phyloP scores from a whole-genome alignment of 2,797 vertebrate species.

The Myiothlypis coronata region DNA sequence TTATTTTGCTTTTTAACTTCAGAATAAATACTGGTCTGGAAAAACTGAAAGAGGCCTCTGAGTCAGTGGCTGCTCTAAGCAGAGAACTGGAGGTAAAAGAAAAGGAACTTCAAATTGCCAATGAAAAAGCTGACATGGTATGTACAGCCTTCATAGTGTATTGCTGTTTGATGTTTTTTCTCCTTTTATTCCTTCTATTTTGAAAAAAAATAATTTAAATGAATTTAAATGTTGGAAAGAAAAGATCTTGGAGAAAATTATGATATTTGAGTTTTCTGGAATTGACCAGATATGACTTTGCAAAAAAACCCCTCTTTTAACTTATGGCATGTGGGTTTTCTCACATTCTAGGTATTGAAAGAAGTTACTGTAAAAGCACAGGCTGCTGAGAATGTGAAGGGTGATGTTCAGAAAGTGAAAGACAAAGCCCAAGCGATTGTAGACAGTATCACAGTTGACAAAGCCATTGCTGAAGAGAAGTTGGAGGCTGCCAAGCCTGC shows the following conservation, averaged over 20 bases:
- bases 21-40: conserved; percentile 94
- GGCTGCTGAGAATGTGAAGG: conserved; percentile 90
- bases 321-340: background rate
- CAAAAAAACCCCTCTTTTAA: background rate
- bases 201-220: background rate
- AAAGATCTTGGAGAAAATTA: background rate
- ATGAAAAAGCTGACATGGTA: conserved; percentile 92
- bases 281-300: background rate
- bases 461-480: conserved; percentile 89
- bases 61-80: conserved; percentile 88
- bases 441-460: conserved; percentile 91
- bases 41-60: conserved; percentile 93
- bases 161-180: background rate
- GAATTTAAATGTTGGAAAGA: background rate
- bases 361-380: conserved; percentile 95
- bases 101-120: conserved; percentile 90
- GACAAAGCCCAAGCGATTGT: conserved; percentile 95
- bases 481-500: conserved; percentile 89
- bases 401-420: conserved; percentile 95
- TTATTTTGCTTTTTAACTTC: conserved; percentile 24
- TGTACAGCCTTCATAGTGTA: background rate
- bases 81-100: conserved; percentile 92
- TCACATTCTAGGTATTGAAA: conserved; percentile 84
- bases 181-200: background rate
- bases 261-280: background rate